Conservation (phyloP, 2,113 vertebrate genomes). For the Laterallus jamaicensis region DNA sequence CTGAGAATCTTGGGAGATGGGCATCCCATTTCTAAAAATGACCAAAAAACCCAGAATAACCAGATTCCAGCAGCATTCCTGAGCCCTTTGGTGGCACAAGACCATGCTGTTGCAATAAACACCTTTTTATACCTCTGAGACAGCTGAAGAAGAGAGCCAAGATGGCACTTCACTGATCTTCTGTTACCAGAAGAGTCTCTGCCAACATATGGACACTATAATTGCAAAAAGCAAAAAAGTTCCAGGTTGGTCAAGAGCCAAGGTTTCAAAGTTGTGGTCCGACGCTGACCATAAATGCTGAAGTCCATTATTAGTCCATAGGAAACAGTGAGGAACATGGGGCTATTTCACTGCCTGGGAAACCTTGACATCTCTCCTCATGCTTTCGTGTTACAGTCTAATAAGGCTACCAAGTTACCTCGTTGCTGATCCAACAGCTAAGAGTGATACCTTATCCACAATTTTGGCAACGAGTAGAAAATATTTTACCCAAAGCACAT, state of each 20-base stretch:
- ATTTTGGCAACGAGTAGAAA: not conserved
- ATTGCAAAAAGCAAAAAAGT: not conserved
- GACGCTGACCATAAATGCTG: not conserved
- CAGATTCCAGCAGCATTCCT: not conserved
- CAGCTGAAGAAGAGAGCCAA: not conserved
- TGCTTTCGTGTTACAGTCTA: not conserved
- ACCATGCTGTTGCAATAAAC: not conserved
- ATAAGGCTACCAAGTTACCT: not conserved
- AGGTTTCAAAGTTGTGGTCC: not conserved
- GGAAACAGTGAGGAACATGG: not conserved
- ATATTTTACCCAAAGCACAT: not conserved
- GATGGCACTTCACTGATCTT: not conserved
- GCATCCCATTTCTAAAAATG: not conserved
- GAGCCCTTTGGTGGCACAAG: not conserved
- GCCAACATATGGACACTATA: not conserved
- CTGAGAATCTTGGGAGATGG: not conserved
- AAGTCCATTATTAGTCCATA: not conserved
- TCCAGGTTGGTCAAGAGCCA: not conserved
- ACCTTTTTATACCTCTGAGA: not conserved
- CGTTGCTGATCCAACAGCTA: not conserved
- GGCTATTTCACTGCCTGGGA: not conserved
- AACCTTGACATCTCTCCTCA: not conserved
- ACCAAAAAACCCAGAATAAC: not conserved
- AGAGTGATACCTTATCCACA: not conserved
- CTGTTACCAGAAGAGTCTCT: not conserved